These are phyloP conservation scores for Taenioides sp. DNA, from an alignment of 2,797 vertebrate species.

Conservation along the genomic window DNA sequence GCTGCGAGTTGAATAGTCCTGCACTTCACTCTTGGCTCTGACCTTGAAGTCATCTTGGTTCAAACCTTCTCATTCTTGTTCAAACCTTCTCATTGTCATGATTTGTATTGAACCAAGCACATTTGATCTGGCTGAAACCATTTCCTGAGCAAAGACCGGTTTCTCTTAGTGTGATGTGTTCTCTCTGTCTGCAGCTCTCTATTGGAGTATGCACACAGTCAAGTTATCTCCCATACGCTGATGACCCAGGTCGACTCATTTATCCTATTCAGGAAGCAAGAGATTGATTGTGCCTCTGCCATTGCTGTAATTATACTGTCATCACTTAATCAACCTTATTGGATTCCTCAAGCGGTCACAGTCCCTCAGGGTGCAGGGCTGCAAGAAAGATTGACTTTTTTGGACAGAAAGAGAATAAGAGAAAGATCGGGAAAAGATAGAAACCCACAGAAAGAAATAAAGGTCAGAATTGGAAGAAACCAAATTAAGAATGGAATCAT, in stretches of 20 bases:
- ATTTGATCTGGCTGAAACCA: conserved; percentile 9
- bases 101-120: not conserved
- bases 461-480: conserved; percentile 12
- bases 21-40: not conserved
- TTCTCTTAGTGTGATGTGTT: conserved; percentile 28
- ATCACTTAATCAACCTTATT: conserved; percentile 79
- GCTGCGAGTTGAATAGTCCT: too few relatives aligned
- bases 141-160: not conserved
- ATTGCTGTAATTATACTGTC: conserved; percentile 77
- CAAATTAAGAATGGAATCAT: conserved; percentile 53
- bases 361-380: conserved; percentile 57
- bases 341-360: conserved; percentile 71
- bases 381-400: conserved; percentile 69
- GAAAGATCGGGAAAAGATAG: conserved; percentile 24
- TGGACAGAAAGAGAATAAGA: conserved; percentile 47
- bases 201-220: conserved; percentile 26
- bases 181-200: conserved; percentile 11
- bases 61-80: not conserved
- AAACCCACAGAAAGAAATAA: conserved; percentile 4
- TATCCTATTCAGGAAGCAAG: conserved; percentile 70
- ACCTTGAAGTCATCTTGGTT: conserved; percentile 2
- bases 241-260: conserved; percentile 69
- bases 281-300: conserved; percentile 71
- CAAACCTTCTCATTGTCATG: not conserved
- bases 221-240: conserved; percentile 53